phyloP scores from a whole-genome alignment of 2,113 vertebrate genomes.

The Neolamprologus variostigma region DNA sequence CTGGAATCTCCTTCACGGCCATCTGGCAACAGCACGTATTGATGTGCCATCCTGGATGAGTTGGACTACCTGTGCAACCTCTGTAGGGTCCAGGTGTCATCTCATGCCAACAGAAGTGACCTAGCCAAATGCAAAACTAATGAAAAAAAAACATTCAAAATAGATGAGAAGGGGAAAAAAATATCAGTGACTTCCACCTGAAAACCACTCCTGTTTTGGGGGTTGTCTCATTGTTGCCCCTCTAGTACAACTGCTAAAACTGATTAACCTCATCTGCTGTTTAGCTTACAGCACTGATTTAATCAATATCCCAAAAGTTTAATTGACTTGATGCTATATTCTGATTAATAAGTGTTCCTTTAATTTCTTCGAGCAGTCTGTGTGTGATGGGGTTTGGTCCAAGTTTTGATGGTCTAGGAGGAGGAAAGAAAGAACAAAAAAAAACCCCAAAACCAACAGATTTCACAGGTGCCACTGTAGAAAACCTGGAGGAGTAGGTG shows the following conservation, averaged over 20 bases:
- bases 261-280: background rate
- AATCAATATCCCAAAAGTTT: background rate
- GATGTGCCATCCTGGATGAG: background rate
- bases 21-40: background rate
- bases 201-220: background rate
- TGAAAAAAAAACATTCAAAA: background rate
- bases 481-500: background rate
- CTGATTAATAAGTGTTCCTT: background rate
- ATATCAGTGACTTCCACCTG: background rate
- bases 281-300: background rate
- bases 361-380: background rate
- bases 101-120: background rate
- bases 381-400: background rate
- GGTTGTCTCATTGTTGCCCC: background rate
- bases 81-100: background rate
- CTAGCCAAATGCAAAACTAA: background rate
- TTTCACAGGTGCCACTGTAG: background rate
- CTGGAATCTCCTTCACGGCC: background rate
- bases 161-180: background rate
- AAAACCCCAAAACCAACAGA: fast-evolving
- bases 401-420: background rate
- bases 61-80: background rate
- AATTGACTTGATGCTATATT: background rate
- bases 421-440: background rate
- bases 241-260: background rate